phyloP scores from a whole-genome alignment of 2,113 vertebrate genomes.

The Prionailurus bengalensis region DNA sequence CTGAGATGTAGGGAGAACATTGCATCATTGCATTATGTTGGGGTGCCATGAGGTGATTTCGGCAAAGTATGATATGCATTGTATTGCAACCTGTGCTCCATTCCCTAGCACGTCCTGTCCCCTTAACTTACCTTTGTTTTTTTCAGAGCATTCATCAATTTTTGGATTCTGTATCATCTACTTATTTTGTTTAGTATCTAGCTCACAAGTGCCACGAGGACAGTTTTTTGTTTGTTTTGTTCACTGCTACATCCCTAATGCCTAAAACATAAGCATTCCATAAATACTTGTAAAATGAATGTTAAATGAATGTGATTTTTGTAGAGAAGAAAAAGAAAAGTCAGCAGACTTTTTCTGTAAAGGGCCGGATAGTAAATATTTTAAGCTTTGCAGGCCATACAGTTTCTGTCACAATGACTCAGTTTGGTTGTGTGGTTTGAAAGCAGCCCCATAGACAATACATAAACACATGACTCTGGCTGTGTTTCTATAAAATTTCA shows the following conservation, averaged over 20 bases:
- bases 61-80: not conserved
- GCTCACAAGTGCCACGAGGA: not conserved
- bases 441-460: not conserved
- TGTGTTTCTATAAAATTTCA: not conserved
- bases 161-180: not conserved
- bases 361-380: not conserved
- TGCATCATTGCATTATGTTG: not conserved
- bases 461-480: not conserved
- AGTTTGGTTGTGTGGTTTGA: not conserved
- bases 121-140: not conserved
- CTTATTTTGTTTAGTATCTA: not conserved
- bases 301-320: not conserved
- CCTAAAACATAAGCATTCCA: not conserved
- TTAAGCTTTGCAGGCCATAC: not conserved
- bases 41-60: not conserved
- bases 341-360: conserved; percentile 10
- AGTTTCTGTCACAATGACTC: not conserved
- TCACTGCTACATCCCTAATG: not conserved
- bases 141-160: not conserved
- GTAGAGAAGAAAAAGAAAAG: conserved; percentile 31
- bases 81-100: not conserved
- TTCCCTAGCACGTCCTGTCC: not conserved
- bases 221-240: not conserved
- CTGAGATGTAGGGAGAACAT: not conserved
- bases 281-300: not conserved